Base-by-base conservation (phyloP, 2,113 vertebrate genomes). In the Collichthys lucidus region DNA sequence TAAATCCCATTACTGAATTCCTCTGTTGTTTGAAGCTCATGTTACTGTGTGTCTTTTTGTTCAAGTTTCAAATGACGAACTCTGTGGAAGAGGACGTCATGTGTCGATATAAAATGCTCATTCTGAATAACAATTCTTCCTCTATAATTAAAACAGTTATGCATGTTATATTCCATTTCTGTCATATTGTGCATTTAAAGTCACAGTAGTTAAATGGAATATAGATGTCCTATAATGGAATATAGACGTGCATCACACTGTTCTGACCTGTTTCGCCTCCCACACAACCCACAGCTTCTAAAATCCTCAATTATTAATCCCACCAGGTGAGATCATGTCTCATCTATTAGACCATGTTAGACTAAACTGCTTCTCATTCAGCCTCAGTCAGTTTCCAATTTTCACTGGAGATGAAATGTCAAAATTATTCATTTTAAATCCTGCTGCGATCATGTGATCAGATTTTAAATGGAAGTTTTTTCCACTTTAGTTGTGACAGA, bases 301-400 rank as follows among this genome's bases (percentile, higher is more conserved):
- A 55, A 81, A 26, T 44, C 44, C 42, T 67, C 15, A 49, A 74
- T 73, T 68, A 81, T 67, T 77, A 72, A 67, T 59, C 11, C 31
- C 19, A 29, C 19, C 16, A 67, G 52, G 56, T 59, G 59, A 74
- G 17, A 47, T 26, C 42, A 20, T 35, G 67, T 67, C 67, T 52
- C 47, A 67, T 74, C 9, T 62, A 15, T 42, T 22, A 35, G n/a
- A 40, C 6, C 31, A 42, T 20, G 35, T 22, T 31, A 19, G 61
- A 46, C 40, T 24, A 24, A 64, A 44, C 12, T 22, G 40, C 22
- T 63, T 63, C 35, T 63, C 11, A 20, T 40, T 62, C 31, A 11
- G 19, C 31, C 4, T 62, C 60, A 35, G 24, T 59, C 12, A 26
- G 24, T 57, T 26, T 26, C 24, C 6, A 12, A 26, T 57, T 57